Percentiles rank a stretch among this genome's conserved stretches.
Evolutionary conservation across 2,797 vertebrate species (phyloP).

Genomic region (Molossus molossus): DNA sequence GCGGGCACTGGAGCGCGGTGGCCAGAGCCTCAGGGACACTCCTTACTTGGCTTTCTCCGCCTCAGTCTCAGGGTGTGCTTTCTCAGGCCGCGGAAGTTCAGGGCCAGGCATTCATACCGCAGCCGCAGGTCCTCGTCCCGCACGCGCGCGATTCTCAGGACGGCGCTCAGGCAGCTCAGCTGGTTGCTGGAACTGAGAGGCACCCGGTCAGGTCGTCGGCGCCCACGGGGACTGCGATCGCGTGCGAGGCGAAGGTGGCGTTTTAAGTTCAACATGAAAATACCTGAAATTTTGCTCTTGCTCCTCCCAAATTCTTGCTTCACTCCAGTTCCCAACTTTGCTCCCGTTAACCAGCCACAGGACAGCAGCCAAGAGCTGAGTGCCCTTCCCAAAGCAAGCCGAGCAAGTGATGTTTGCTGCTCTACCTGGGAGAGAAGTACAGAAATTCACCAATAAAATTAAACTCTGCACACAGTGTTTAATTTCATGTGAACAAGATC

Average conservation of each 20-base stretch:
- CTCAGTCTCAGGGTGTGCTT: neutral
- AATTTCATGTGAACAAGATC: neutral
- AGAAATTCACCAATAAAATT: neutral
- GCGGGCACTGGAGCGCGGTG: too few relatives aligned
- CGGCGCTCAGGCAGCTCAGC: conserved; percentile 3
- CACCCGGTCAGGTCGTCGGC: neutral
- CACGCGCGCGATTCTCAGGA: conserved; percentile 70
- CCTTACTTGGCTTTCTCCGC: conserved; percentile 82
- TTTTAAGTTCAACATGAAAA: neutral
- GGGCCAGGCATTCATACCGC: conserved; percentile 67
- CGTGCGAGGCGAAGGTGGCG: neutral
- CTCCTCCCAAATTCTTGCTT: conserved; percentile 59
- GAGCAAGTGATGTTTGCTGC: conserved; percentile 58
- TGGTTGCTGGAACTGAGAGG: conserved; percentile 62
- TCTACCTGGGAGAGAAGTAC: conserved; percentile 65
- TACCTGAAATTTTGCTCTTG: conserved; percentile 69
- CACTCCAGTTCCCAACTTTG: neutral
- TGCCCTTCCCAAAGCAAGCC: conserved; percentile 77
- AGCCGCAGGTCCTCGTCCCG: conserved; percentile 68
- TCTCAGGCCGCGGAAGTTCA: neutral
- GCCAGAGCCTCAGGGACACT: neutral
- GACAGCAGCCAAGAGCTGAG: neutral
- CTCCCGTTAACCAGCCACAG: conserved; percentile 63
- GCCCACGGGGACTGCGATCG: too few relatives aligned
- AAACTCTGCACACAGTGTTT: neutral